phyloP scores from a whole-genome alignment of 2,797 vertebrate species.

The Pseudocheirus occidentalis region DNA sequence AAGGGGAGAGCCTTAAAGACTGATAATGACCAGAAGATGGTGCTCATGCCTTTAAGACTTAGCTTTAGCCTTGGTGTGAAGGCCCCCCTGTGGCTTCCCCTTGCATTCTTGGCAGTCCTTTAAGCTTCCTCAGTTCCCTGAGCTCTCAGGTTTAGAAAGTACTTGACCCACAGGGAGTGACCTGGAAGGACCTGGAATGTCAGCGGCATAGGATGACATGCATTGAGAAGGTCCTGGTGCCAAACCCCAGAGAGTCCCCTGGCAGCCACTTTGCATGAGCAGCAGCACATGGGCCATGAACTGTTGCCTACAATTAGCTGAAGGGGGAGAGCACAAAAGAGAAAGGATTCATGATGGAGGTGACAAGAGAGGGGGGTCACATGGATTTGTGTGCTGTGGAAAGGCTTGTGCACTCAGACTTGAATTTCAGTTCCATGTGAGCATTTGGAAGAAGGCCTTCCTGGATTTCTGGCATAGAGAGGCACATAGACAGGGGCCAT shows the following conservation, averaged over 20 bases:
- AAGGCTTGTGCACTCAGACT: background rate
- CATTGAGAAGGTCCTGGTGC: background rate
- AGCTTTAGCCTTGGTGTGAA: constrained; percentile 10
- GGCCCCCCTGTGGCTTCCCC: constrained; percentile 37
- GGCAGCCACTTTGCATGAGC: background rate
- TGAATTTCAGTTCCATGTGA: background rate
- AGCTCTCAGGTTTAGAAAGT: background rate
- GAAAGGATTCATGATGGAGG: background rate
- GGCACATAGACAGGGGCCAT: background rate
- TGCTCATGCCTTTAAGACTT: constrained; percentile 83
- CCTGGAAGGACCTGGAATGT: background rate
- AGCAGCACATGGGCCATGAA: rapidly evolving
- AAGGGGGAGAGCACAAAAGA: background rate
- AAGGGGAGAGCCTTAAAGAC: constrained; percentile 63
- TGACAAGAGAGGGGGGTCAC: background rate
- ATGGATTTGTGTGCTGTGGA: background rate
- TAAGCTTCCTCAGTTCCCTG: background rate
- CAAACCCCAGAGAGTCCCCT: background rate
- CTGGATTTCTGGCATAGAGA: background rate
- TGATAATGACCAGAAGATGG: constrained; percentile 85
- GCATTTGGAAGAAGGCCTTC: background rate
- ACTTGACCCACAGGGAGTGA: background rate
- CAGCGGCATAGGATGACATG: constrained; percentile 11
- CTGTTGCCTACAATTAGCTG: background rate
- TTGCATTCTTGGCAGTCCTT: background rate